Conservation (phyloP, 2,113 vertebrate species). For the Tapirus terrestris region DNA sequence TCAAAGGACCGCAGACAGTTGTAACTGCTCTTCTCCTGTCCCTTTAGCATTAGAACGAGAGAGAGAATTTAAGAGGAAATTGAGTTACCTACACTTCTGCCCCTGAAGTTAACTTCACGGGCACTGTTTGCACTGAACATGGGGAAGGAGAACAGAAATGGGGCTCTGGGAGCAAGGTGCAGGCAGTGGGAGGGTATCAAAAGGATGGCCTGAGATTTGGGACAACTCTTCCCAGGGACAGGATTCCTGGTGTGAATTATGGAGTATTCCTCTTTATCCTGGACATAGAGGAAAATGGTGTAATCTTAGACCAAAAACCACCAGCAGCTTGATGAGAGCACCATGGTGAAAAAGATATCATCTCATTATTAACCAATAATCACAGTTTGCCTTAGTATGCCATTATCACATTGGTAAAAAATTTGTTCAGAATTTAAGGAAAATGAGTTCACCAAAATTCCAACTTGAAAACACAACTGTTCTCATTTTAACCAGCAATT, state of each 20-base stretch:
- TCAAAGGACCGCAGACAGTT: rapidly evolving
- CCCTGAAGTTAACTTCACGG: rapidly evolving
- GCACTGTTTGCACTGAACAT: rapidly evolving
- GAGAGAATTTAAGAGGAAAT: not conserved
- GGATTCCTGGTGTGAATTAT: rapidly evolving
- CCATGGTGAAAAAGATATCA: not conserved
- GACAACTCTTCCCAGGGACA: too few relatives aligned
- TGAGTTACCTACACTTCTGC: not conserved
- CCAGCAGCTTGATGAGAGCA: not conserved
- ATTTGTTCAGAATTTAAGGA: slow-evolving; percentile 45
- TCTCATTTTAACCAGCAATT: not conserved
- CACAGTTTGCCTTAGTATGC: not conserved
- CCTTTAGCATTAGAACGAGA: not conserved
- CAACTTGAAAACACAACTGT: not conserved
- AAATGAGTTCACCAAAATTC: not conserved
- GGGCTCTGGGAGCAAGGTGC: not conserved
- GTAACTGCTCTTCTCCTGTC: rapidly evolving
- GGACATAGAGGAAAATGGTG: rapidly evolving
- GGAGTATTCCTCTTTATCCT: rapidly evolving
- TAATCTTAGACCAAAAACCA: not conserved
- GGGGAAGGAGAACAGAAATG: rapidly evolving
- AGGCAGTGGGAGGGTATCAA: rapidly evolving
- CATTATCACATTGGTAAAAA: not conserved
- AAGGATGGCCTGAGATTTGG: not conserved
- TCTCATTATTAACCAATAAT: not conserved